phyloP scores from a whole-genome alignment of 2,797 vertebrate species.

The Premnoplex brunnescens region DNA sequence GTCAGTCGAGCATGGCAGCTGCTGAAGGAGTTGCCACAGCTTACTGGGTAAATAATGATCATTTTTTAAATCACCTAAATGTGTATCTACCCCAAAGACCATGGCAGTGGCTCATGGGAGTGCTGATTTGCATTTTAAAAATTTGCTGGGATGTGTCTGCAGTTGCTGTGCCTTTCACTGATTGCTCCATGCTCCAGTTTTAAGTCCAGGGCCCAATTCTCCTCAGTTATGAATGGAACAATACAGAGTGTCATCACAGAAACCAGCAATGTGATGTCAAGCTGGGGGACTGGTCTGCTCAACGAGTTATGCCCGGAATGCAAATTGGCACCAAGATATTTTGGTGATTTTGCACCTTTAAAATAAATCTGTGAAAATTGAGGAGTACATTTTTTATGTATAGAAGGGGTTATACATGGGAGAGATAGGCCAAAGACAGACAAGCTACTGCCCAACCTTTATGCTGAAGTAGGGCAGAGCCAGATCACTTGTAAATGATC shows the following conservation, averaged over 20 bases:
- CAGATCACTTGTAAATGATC: background rate
- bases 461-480: background rate
- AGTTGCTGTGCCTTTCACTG: background rate
- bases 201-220: background rate
- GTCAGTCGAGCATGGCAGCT: constrained; percentile 60
- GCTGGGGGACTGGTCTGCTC: background rate
- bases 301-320: background rate
- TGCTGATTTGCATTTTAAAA: constrained; percentile 65
- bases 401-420: background rate
- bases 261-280: background rate
- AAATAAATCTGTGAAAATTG: background rate
- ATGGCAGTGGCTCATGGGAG: constrained; percentile 35
- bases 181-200: constrained; percentile 2
- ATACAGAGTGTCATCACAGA: background rate
- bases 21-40: constrained; percentile 64
- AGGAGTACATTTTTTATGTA: background rate
- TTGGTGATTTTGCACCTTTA: background rate
- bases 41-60: constrained; percentile 72
- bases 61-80: constrained; percentile 58
- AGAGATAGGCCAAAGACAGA: background rate
- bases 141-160: background rate
- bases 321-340: background rate
- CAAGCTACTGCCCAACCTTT: background rate
- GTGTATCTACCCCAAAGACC: constrained; percentile 58
- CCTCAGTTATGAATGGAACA: background rate